Evolutionary conservation across 2,113 vertebrate species (phyloP).

Genomic region (pig (Sus scrofa)): DNA sequence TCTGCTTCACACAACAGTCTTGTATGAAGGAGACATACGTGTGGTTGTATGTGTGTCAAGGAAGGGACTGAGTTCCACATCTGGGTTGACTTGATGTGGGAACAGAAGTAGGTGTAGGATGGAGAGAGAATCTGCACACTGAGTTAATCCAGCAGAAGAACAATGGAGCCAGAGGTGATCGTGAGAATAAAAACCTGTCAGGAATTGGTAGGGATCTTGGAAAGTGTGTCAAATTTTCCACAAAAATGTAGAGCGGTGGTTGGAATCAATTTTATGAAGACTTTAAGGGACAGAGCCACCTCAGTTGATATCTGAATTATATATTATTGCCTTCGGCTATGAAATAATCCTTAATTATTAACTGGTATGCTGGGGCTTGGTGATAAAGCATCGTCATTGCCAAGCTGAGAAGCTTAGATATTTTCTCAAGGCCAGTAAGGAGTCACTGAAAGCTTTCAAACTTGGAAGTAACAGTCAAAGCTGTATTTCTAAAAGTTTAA

Average conservation of each 20-base stretch:
- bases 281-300: background rate
- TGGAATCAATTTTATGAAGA: conserved; percentile 7
- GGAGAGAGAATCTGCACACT: background rate
- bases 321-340: conserved; percentile 30
- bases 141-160: background rate
- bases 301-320: background rate
- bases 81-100: background rate
- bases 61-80: background rate
- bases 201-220: background rate
- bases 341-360: conserved; percentile 42
- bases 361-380: background rate
- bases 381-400: background rate
- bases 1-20: background rate
- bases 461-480: background rate
- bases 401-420: background rate
- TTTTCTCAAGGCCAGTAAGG: conserved; percentile 23
- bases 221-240: background rate
- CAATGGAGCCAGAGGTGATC: background rate
- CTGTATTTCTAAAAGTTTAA: background rate
- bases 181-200: background rate
- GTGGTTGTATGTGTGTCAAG: background rate
- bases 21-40: background rate
- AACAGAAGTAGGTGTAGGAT: background rate
- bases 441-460: background rate
- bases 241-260: background rate